Base-by-base conservation (phyloP, 2,113 vertebrate genomes). In the Ameiurus melas region DNA sequence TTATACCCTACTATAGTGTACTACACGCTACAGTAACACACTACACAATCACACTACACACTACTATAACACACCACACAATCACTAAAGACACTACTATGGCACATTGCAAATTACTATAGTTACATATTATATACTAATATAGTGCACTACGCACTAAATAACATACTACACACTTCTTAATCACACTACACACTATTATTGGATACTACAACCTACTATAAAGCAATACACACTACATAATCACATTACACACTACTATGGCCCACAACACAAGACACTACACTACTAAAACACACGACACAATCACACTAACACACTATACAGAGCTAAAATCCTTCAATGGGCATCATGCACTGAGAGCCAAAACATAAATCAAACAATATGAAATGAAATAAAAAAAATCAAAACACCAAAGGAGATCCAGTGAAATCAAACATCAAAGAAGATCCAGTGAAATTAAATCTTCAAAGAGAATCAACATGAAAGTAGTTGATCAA, bases 311-410 rank as follows among this genome's bases (percentile, higher is more conserved):
- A 53, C 14, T 8, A 27, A 78, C 39, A 43, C 4, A 64, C 30
- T 47, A 47, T 39, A 84, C 25, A 66, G 5, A 84, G 27, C 82
- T 66, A 4, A 30, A 0, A 30, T 51, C 13, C 5, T 43, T 43
- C 13, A 64, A 51, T 66, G 25, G 33, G 39, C 12, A 66, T 84
- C 39, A 66, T 43, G 60, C 39, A 68, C 36, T 66, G 30, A 66
- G 25, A 43, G 36, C 17, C 14, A 84, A 84, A 84, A 84, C 60
- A 66, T 25, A 47, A 84, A 51, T 84, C 5, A 64, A 39, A 81
- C n/a, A 57, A 27, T 39, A 4, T 64, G 4, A 80, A 58, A 47
- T 78, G 43, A 25, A 47, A 14, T 78, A 39, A 80, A 80, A 75
- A 78, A 51, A 51, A n/a, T n/a, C 16, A 25, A 51, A 47, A 43